Base-by-base conservation (phyloP, 2,113 vertebrate genomes). In the Opisthocomus hoazin region DNA sequence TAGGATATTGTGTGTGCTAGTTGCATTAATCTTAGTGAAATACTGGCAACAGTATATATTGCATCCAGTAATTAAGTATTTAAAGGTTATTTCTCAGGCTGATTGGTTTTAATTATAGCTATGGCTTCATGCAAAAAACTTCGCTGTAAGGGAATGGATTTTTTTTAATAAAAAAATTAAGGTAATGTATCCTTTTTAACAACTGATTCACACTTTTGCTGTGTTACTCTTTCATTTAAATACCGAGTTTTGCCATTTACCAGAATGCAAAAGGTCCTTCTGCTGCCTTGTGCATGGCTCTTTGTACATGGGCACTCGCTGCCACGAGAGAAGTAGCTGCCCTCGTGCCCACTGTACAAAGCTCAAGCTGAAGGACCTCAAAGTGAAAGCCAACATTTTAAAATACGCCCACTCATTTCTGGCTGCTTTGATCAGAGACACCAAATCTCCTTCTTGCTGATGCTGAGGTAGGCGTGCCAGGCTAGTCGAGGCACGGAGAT, bases 61-160 rank as follows among this genome's bases (percentile, higher is more conserved):
- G 27, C 43, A 78, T 68, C 60, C 51, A 81, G 9, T 84, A 74
- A 84, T 93, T 74, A 90, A 46, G 24, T 89, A 53, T 91, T 94
- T 87, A 84, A 81, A 82, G 36, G 24, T 46, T 87, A 56, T 37
- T 94, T 87, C 30, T 79, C 15, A 78, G 22, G 9, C 39, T 84
- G 37, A 74, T 76, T 84, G 1, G 8, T 71, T 84, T 95, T 94
- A 71, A 64, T 90, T 89, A 71, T 11, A 86, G 32, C 32, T 74
- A n/a, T 50, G 48, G 22, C n/a, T 80, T 78, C 7, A 22, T 56
- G 11, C 6, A 75, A 45, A 51, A 56, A 34, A 69, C 12, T 6
- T 46, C 15, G 26, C n/a, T 36, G 32, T 24, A 29, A 11, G 18
- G 60, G 11, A 93, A 41, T 57, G 8, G n/a, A 3, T 88, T 48